Evolutionary conservation across 2,888 invertebrate genomes (phyloP), one percentile per base, ranked within the genome.

Genomic region (Apamea anceps): DNA sequence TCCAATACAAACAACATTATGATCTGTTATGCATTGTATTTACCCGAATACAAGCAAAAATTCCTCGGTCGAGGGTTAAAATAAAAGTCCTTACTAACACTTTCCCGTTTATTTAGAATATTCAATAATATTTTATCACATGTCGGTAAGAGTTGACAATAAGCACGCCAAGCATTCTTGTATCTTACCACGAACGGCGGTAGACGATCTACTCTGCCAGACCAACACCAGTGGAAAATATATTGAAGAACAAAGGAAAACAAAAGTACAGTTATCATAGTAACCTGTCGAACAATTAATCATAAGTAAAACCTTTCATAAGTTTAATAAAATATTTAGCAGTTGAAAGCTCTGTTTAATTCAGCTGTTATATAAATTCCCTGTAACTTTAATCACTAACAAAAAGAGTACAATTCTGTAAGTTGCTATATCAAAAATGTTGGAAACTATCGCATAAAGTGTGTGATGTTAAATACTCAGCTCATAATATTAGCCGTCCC

Each of bases 31-130:
- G 18, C 5, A 32, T 62, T 60, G n/a, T 15, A 21, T 51, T 48
- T 48, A 28, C 28, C 21, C 28, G 28, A 51, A 54, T 28, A 28
- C 3, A 76, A 25, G 10, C 25, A 42, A 48, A 42, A 25, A 70
- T 2, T 54, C 25, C 32, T n/a, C 15, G 37, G 7, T 72, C n/a
- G 13, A n/a, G 21, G 66, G 51, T 48, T 37, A 92, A 93, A 91
- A 91, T 88, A 91, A 95, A 95, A 93, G 65, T 82, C 88, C 80
- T 77, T 80, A 67, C 90, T 87, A 95, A 95, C 94, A 94, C 94
- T 94, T 96, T 95, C 92, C 93, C 93, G 90, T 96, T 96, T 96
- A 96, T 95, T 96, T 94, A 94, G 95, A 95, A 95, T 96, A 95
- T 93, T 95, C 94, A 94, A 94, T 95, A 94, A 90, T 92, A 90